Conservation (phyloP, 2,888 invertebrate species). For the Andrena flavipes region DNA sequence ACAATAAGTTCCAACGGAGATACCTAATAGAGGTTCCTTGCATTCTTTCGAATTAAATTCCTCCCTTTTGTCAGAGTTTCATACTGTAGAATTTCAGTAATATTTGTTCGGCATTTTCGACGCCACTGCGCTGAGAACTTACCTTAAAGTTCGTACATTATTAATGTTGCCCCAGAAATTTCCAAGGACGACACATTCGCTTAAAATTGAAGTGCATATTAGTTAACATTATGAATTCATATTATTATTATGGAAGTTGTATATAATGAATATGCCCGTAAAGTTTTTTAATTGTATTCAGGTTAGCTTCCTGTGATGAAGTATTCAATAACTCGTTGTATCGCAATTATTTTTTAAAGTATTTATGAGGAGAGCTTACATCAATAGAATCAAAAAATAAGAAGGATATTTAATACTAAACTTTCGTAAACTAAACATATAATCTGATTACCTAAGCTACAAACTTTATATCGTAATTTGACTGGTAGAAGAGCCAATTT, state of each 20-base stretch:
- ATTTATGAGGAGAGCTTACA: no score
- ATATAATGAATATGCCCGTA: not conserved
- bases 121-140: not conserved
- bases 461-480: no score
- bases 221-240: not conserved
- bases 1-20: no score
- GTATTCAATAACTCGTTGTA: no score
- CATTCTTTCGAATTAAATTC: slow-evolving; percentile 5
- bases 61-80: not conserved
- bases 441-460: no score
- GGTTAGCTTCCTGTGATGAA: no score
- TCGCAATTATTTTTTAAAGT: no score
- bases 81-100: slow-evolving; percentile 14
- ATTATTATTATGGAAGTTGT: not conserved
- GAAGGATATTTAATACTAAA: no score
- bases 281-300: no score
- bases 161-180: not conserved
- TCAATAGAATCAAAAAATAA: no score
- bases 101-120: not conserved
- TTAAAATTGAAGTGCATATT: not conserved
- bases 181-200: not conserved
- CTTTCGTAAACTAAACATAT: no score
- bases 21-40: not conserved
- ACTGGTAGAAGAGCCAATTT: no score
- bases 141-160: slow-evolving; percentile 3